Base-by-base conservation (phyloP, 2,113 vertebrate species). In the Ginglymostoma cirratum region DNA sequence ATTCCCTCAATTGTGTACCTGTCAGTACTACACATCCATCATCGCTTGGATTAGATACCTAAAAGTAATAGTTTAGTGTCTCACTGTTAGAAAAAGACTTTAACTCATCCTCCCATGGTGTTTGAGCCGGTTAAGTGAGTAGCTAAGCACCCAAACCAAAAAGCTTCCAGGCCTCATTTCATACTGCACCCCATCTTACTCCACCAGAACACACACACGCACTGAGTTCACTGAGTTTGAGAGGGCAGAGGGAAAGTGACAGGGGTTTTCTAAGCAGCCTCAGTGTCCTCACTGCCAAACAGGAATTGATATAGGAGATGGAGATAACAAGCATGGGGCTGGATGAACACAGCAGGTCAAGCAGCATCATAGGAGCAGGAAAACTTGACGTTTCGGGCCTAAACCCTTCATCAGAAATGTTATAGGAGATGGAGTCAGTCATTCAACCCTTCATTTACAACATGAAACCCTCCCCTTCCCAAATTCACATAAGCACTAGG, bases 1-100 rank as follows among this genome's bases (percentile, higher is more conserved):
- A 89, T 89, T 89, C 86, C 86, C 52, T 89, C 86, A 89, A 34
- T 90, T 90, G 52, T 90, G 52, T 90, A 65, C 65, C 52, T 90
- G 87, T 90, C 52, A 34, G 55, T n/a, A 12, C 30, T 90, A 61
- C 27, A 61, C 87, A 90, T 90, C 48, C 52, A 90, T 90, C 87
- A 65, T 15, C n/a, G 27, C 55, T 61, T 90, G 30, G 27, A 90
- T 90, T 90, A 90, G 48, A 90, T 52, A 90, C 34, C 48, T 15
- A 61, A 90, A 61, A 90, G 87, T 90, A 61, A 90, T 90, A 61
- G 27, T 90, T 61, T 61, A 61, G 87, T 55, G 27, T 89, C 86
- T 89, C 27, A 15, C 52, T 30, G 24, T 61, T 90, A 27, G 55
- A 61, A 61, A 17, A 83, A 42, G 80, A 5, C 38, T 83, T 42